Evolutionary conservation across 2,113 vertebrate species (phyloP).

Genomic region (Gulo gulo): DNA sequence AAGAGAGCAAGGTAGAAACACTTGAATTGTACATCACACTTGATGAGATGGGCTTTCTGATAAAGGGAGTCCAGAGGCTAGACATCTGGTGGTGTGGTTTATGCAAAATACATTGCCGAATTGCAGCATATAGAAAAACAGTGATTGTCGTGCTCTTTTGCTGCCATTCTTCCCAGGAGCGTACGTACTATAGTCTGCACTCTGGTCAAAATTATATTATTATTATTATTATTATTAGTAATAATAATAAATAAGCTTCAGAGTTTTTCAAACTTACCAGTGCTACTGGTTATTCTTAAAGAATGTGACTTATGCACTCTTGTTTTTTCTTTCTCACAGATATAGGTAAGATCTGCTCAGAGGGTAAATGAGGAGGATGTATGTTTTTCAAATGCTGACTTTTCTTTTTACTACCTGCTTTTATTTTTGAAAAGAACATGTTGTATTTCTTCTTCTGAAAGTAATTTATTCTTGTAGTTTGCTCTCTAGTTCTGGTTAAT

Average conservation of each 20-base stretch:
- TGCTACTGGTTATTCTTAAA: background rate
- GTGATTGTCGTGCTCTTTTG: conserved; percentile 11
- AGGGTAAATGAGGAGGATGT: background rate
- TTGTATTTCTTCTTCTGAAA: conserved; percentile 31
- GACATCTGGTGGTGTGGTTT: conserved; percentile 41
- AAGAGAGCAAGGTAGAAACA: conserved; percentile 24
- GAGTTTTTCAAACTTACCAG: conserved; percentile 10
- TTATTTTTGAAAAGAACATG: background rate
- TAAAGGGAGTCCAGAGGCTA: conserved; percentile 57
- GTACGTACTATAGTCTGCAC: background rate
- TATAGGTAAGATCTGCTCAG: background rate
- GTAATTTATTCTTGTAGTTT: conserved; percentile 31
- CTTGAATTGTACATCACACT: conserved; percentile 32
- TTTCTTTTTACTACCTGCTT: background rate
- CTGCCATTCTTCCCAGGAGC: conserved; percentile 1
- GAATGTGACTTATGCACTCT: conserved; percentile 17
- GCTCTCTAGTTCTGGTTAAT: background rate
- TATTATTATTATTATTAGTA: background rate
- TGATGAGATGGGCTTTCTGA: conserved; percentile 54
- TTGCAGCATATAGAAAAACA: conserved; percentile 12
- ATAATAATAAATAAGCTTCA: background rate
- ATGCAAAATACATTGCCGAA: conserved; percentile 38
- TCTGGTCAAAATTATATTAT: conserved; percentile 39
- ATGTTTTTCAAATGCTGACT: background rate
- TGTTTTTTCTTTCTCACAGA: background rate